A percentile compares a stretch with the other conserved stretches of the same genome.
Conservation (phyloP, 2,113 vertebrate genomes). For the Gorsachius goisagi region DNA sequence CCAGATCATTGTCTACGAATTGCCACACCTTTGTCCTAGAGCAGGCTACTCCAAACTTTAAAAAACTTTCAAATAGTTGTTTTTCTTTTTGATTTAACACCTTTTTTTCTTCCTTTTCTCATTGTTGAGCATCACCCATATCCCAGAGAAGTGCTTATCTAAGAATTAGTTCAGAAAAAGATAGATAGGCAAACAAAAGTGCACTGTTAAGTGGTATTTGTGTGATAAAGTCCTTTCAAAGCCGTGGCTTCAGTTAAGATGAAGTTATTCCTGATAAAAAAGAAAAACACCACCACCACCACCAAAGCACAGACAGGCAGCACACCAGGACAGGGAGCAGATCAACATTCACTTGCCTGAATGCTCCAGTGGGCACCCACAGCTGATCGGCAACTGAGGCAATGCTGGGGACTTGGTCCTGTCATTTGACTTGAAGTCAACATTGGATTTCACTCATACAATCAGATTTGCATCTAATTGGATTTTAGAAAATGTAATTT, state of each 20-base stretch:
- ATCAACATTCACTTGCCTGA: neutral
- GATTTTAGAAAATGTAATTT: neutral
- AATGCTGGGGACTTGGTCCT: neutral
- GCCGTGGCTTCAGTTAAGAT: neutral
- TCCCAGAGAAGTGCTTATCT: neutral
- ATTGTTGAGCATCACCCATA: neutral
- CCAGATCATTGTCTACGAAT: neutral
- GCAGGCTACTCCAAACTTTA: neutral
- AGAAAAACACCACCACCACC: neutral
- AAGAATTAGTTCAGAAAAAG: neutral
- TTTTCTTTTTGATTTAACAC: neutral
- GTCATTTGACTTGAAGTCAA: neutral
- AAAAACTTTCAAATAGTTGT: neutral
- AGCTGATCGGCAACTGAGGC: neutral
- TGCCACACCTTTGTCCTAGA: neutral
- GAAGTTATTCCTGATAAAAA: neutral
- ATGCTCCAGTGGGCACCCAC: rapidly evolving
- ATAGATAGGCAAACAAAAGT: neutral
- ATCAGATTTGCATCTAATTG: neutral
- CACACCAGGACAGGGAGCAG: neutral
- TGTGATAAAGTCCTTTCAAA: neutral
- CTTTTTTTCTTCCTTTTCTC: neutral
- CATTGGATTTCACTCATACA: neutral
- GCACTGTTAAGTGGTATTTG: neutral
- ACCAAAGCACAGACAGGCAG: neutral